Evolutionary conservation across 1,140 invertebrate species (phyloP), one percentile per base, ranked within the genome.

Genomic region (Hyles euphorbiae): DNA sequence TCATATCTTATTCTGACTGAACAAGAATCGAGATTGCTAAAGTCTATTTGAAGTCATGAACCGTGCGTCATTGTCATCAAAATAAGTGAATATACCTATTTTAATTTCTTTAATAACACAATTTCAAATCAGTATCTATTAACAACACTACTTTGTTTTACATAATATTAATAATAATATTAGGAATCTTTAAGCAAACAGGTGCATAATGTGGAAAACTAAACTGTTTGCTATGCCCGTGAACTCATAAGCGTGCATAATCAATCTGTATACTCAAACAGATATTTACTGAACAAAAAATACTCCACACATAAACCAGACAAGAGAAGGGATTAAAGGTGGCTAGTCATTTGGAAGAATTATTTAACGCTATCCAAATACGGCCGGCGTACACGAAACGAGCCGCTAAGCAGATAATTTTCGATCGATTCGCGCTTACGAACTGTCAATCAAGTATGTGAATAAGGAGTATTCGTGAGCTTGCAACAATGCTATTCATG

Each of bases 341-440:
- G 76, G 59, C 67, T 59, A 84, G 74, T 88, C 85, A 72, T 61
- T 83, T 74, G 83, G 82, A 88, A 88, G 75, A 81, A 87, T 85
- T 85, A 79, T 81, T 88, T 87, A 87, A 83, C 85, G 73, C 82
- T 84, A 81, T 67, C 85, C 81, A 86, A 87, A 86, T 80, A 73
- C 75, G 81, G 77, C 70, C 73, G 71, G 74, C 67, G 63, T 67
- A 67, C 68, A 56, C 66, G 58, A 81, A 78, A 77, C 72, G 73
- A 81, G 68, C 71, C 71, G 81, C 77, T 85, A 84, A 88, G 81
- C 83, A 87, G 81, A 88, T 88, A 79, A 86, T 81, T 84, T 80
- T 62, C 64, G 66, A 81, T 79, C 71, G 74, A 76, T 65, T 65
- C 65, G 53, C 69, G 60, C 53, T 70, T 71, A 68, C 82, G 74